Evolutionary conservation across 2,113 vertebrate genomes (phyloP).

Genomic region (Entelurus aequoreus): DNA sequence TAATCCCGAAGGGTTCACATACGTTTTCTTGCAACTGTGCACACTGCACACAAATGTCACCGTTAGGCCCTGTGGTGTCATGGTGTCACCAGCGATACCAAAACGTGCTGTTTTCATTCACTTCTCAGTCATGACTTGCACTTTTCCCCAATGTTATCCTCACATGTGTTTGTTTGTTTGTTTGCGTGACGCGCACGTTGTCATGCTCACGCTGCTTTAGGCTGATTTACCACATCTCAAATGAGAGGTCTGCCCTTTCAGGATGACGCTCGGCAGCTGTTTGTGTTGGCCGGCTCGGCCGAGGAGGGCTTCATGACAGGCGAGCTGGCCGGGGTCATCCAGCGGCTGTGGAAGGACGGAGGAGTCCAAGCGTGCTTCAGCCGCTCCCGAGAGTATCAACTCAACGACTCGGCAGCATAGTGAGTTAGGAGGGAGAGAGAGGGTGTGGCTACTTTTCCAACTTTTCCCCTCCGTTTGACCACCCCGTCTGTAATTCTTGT

Average conservation of each 20-base stretch:
- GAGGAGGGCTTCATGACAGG: constrained; percentile 96
- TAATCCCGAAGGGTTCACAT: too few relatives aligned
- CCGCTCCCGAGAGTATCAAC: constrained; percentile 95
- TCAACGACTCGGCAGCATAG: constrained; percentile 98
- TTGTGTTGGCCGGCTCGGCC: constrained; percentile 87
- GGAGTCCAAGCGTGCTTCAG: constrained; percentile 93
- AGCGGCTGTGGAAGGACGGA: constrained; percentile 91
- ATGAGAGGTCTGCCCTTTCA: constrained; percentile 44
- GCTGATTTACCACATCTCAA: neutral
- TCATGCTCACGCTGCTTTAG: too few relatives aligned
- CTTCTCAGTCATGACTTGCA: too few relatives aligned
- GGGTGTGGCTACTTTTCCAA: neutral
- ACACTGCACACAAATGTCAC: too few relatives aligned
- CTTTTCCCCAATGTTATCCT: too few relatives aligned
- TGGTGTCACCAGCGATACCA: too few relatives aligned
- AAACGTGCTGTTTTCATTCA: too few relatives aligned
- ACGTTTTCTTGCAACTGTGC: too few relatives aligned
- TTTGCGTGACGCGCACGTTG: too few relatives aligned
- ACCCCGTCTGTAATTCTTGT: neutral
- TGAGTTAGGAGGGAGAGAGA: constrained; percentile 68
- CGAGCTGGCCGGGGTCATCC: constrained; percentile 91
- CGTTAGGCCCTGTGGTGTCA: too few relatives aligned
- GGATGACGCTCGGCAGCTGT: constrained; percentile 96
- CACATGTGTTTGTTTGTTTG: too few relatives aligned
- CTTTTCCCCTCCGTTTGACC: neutral